Evolutionary conservation across 2,797 vertebrate genomes (phyloP), one percentile per base, ranked within the genome.

Genomic region (Neomorphus geoffroyi): DNA sequence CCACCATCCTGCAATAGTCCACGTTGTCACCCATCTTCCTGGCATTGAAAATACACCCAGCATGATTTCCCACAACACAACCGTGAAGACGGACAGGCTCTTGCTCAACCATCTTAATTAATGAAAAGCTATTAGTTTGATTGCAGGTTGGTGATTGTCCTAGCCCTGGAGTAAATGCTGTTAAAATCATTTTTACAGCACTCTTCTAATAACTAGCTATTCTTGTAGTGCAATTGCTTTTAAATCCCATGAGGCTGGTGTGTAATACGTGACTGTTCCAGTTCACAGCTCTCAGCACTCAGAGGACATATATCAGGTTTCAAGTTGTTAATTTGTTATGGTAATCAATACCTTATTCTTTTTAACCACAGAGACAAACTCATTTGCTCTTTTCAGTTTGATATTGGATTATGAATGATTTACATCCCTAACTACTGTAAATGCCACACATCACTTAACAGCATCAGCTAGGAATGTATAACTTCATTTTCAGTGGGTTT

Each of bases 171-270:
- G 61, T 91, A 91, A 86, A 94, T 71, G 58, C 56, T 61, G 95
- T 86, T 95, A 88, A 95, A 96, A 96, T 95, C 2, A 41, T 96
- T 97, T 96, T 95, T 93, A 69, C 89, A 89, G 85, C 92, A 88
- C 28, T 93, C 66, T 90, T 93, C 66, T 96, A 96, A 94, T 96
- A 97, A 96, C 65, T 80, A 95, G 77, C 90, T 92, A 94, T 94
- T 95, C 80, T 97, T 92, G 95, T 82, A 93, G 48, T 27, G 48
- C 64, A 96, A 95, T 96, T 96, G 90, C 48, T 95, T 97, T 96
- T 92, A 94, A 75, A 95, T 90, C 86, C 93, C 86, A 7, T 46
- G 94, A 86, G 73, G 70, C 84, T 88, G 70, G 67, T 88, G 90
- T 73, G 87, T 90, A 97, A 96, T 58, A 94, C 37, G 78, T 33